Base-by-base conservation (phyloP, 1,140 invertebrate genomes). In the Schlechtendalia chinensis region DNA sequence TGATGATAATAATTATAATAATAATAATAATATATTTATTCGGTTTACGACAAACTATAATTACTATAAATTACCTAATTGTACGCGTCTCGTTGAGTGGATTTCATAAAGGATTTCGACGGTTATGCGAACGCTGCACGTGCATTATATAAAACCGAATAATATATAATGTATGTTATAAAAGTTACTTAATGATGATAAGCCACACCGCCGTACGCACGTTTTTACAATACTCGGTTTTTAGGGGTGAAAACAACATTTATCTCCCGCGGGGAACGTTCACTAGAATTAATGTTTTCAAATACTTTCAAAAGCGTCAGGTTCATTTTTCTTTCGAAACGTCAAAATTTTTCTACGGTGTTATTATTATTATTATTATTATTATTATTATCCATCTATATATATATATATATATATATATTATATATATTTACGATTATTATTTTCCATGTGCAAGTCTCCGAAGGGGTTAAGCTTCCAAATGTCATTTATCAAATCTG, bases 361-460 rank as follows among this genome's bases (percentile, higher is more conserved):
- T 77, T 77, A 29, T 72, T 72, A 72, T 72, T 72, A n/a, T n/a
- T n/a, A n/a, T n/a, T n/a, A n/a, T n/a, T n/a, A n/a, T 77, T 77
- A 29, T 72, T 72, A 72, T 72, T 72, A 53, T 72, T 72, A 72
- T 72, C 54, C 47, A 14, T 72, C 47, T 29, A 72, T 29, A 58
- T 12, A 19, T 50, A 27, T 22, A 54, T 54, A 39, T n/a, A 19
- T 61, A 47, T 22, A 39, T 39, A 39, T 39, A 39, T 39, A n/a
- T 39, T 39, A 39, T 39, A 4, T 39, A 39, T 39, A 39, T 39
- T 39, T 50, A 61, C 16, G 54, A 77, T 56, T 75, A 75, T 75
- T 59, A 54, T 63, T 79, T 61, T 50, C 54, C 58, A 63, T 50
- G 39, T 61, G 39, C 56, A 27, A 61, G 56, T 79, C 74, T 79